A percentile compares a stretch with the other conserved stretches of the same genome.
Conservation (phyloP, 2,797 vertebrate genomes). For the Choloepus didactylus region DNA sequence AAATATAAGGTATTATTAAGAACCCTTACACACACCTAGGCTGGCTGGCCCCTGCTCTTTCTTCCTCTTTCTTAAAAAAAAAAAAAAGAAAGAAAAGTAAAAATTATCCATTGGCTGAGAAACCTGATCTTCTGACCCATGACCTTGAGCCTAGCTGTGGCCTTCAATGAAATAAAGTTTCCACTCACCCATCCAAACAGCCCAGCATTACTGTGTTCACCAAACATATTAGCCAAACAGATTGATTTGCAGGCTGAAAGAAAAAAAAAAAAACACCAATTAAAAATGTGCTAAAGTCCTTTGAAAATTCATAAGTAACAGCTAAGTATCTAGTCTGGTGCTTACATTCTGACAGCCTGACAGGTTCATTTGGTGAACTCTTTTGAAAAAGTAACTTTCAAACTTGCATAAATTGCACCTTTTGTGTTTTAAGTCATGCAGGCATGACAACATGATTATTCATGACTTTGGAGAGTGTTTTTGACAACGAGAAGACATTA, state of each 20-base stretch:
- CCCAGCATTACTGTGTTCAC: neutral
- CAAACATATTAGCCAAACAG: neutral
- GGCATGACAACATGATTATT: conserved; percentile 76
- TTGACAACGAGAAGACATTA: conserved; percentile 57
- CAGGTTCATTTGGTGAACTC: conserved; percentile 68
- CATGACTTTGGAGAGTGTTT: conserved; percentile 71
- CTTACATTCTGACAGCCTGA: conserved; percentile 74
- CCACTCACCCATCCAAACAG: neutral
- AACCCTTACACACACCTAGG: neutral
- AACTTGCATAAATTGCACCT: conserved; percentile 69
- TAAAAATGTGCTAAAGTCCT: conserved; percentile 82
- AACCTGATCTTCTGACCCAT: neutral
- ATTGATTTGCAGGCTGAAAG: conserved; percentile 43
- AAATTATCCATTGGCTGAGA: neutral
- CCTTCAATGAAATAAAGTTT: conserved; percentile 8
- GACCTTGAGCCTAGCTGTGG: neutral
- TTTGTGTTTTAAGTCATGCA: conserved; percentile 77
- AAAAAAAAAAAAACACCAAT: conserved; percentile 56
- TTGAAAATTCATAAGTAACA: conserved; percentile 81
- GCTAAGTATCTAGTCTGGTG: conserved; percentile 56
- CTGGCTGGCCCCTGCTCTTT: neutral
- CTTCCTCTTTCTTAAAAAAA: conserved; percentile 27
- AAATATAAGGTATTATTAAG: neutral
- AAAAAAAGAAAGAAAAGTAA: neutral
- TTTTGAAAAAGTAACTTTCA: conserved; percentile 80